Percentiles rank a stretch among this genome's conserved stretches.
Evolutionary conservation across 2,113 vertebrate genomes (phyloP).

Genomic region (Aepyceros melampus): DNA sequence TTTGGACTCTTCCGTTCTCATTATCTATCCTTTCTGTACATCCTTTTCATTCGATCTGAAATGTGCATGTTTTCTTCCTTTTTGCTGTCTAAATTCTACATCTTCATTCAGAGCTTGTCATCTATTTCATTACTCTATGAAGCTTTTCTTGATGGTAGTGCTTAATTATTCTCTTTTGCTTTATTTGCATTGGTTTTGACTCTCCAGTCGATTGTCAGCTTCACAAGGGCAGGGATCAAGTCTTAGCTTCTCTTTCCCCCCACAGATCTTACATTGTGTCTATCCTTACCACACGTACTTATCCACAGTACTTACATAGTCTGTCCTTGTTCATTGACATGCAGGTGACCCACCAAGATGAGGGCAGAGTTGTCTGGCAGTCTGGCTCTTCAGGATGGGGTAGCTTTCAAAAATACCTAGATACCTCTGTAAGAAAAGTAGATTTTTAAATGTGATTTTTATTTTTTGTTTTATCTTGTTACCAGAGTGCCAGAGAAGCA

Average conservation of each 20-base stretch:
- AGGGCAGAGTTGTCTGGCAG: background rate
- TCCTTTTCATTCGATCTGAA: background rate
- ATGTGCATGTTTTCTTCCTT: background rate
- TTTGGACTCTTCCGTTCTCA: background rate
- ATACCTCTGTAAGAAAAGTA: background rate
- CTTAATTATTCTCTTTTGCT: background rate
- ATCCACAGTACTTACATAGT: background rate
- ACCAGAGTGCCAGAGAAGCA: conserved; percentile 92
- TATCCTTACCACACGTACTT: background rate
- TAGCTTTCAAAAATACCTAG: background rate
- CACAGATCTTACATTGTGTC: accelerated
- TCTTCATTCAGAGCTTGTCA: background rate
- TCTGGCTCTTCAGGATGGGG: background rate
- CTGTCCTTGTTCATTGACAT: background rate
- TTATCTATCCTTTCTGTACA: background rate
- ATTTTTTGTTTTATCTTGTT: conserved; percentile 45
- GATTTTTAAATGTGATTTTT: background rate
- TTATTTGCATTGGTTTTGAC: background rate
- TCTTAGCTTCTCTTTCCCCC: too few species aligned
- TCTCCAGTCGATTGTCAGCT: background rate
- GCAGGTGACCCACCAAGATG: background rate
- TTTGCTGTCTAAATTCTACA: background rate
- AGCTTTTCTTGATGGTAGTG: background rate
- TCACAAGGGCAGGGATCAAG: background rate
- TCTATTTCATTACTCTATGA: background rate